These are phyloP conservation scores for Epistrophella euchroma DNA, from an alignment of 2,888 invertebrate species.

Conservation along the genomic window DNA sequence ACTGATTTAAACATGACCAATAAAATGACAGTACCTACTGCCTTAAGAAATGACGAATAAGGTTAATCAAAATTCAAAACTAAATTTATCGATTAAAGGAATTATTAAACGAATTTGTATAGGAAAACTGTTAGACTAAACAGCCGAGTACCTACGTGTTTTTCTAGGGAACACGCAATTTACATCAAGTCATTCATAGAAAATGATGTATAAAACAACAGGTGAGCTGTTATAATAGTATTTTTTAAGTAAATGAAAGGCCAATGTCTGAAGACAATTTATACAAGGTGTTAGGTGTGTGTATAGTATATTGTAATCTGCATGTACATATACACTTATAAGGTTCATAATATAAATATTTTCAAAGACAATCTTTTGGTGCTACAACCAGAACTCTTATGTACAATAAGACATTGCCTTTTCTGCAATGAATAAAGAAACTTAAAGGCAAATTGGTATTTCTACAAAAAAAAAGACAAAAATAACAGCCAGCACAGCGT, in stretches of 20 bases:
- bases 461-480: background rate
- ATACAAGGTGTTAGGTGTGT: background rate
- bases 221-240: constrained; percentile 55
- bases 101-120: constrained; percentile 19
- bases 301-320: no score
- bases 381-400: background rate
- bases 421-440: background rate
- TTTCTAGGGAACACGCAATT: constrained; percentile 36
- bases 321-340: no score
- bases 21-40: background rate
- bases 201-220: constrained; percentile 72
- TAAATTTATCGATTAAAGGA: constrained; percentile 11
- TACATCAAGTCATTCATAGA: constrained; percentile 58
- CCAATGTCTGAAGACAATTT: constrained; percentile 18
- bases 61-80: constrained; percentile 1
- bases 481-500: no score
- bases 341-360: constrained; percentile 20
- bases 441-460: background rate
- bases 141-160: background rate
- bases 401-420: background rate
- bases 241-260: constrained; percentile 39
- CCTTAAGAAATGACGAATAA: background rate
- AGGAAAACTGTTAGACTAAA: background rate
- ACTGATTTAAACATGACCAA: background rate
- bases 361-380: constrained; percentile 13